These are phyloP conservation scores for Polypterus bichir DNA, from an alignment of 2,113 vertebrate genomes.

Conservation along the genomic window DNA sequence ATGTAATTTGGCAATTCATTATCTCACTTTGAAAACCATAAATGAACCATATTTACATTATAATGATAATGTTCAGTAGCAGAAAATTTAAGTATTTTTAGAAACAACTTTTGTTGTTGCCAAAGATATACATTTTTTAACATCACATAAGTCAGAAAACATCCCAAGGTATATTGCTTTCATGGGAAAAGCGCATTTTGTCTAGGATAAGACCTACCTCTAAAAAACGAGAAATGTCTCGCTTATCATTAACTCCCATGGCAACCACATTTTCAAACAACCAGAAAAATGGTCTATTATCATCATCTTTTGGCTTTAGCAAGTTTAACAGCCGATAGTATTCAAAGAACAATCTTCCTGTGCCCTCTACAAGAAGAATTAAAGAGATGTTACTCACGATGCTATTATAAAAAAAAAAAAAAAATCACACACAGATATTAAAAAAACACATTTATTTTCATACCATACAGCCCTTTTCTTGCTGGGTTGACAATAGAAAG, in stretches of 20 bases:
- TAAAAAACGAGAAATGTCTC: conserved; percentile 81
- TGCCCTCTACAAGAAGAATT: conserved; percentile 58
- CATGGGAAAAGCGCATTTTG: neutral
- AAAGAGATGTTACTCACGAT: neutral
- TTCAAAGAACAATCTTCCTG: conserved; percentile 81
- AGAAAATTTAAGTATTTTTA: no score
- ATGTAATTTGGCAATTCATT: no score
- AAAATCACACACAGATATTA: neutral
- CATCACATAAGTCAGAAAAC: neutral
- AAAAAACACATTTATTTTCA: conserved; percentile 20
- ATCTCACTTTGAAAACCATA: no score
- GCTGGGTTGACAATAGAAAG: conserved; percentile 72
- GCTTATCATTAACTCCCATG: conserved; percentile 73
- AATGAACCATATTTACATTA: no score
- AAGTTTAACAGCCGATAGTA: conserved; percentile 77
- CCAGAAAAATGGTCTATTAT: conserved; percentile 83
- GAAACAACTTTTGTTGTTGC: no score
- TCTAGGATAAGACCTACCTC: conserved; percentile 50
- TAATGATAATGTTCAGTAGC: no score
- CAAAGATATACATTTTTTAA: neutral
- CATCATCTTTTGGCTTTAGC: conserved; percentile 67
- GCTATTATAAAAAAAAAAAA: conserved; percentile 1
- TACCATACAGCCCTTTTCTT: conserved; percentile 84
- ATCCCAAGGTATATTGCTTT: no score
- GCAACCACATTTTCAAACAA: conserved; percentile 86